Percentiles rank a stretch among this genome's conserved stretches.
These are phyloP conservation scores for Aphodius granarius DNA, from an alignment of 2,888 invertebrate species.

Conservation along the genomic window DNA sequence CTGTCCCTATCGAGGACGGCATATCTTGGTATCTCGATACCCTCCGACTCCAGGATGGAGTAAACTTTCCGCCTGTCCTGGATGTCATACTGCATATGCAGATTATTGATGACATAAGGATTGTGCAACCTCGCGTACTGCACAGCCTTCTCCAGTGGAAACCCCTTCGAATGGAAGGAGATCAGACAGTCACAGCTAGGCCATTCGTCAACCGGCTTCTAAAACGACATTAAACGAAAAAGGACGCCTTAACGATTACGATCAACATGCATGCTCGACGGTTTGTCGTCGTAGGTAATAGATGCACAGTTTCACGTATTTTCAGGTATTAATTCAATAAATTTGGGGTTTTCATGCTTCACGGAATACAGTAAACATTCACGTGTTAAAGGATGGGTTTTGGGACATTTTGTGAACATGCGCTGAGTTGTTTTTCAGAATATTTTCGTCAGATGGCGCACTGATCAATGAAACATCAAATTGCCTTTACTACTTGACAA, in stretches of 20 bases:
- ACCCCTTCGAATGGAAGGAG: constrained; percentile 97
- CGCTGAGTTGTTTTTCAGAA: not conserved
- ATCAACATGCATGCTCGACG: constrained; percentile 15
- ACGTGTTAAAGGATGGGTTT: not conserved
- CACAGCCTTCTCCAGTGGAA: constrained; percentile 97
- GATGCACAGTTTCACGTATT: not conserved
- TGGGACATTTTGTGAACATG: not conserved
- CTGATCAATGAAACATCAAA: no score
- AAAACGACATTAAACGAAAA: constrained; percentile 37
- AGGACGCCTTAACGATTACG: constrained; percentile 8
- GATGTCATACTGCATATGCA: constrained; percentile 97
- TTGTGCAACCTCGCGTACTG: constrained; percentile 91
- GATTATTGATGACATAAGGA: constrained; percentile 97
- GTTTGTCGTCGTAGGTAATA: constrained; percentile 10
- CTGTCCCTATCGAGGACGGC: constrained; percentile 95
- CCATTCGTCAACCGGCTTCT: constrained; percentile 97
- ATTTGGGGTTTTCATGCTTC: not conserved
- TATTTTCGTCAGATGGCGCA: not conserved
- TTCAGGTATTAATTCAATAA: not conserved
- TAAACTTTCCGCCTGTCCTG: constrained; percentile 95
- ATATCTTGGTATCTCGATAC: constrained; percentile 97
- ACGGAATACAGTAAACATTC: constrained; percentile 1
- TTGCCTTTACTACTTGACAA: no score
- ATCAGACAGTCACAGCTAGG: constrained; percentile 97
- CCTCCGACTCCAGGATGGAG: constrained; percentile 88